phyloP scores from a whole-genome alignment of 35 echinoderm and acorn worm genomes.

The Diadema setosum region DNA sequence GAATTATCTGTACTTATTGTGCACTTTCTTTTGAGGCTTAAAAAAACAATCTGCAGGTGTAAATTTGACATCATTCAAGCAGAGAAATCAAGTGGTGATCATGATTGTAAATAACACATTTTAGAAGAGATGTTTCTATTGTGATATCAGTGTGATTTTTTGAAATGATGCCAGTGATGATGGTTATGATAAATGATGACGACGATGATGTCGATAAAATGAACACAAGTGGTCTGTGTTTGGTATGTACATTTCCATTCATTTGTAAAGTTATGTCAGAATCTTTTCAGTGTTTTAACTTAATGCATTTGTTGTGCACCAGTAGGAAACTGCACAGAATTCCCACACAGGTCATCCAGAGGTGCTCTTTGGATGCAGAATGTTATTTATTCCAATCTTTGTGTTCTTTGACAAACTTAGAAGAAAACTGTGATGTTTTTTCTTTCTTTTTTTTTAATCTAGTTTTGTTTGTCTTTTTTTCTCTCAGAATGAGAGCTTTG shows the following conservation, averaged over 20 bases:
- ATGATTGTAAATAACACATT: conserved; percentile 5
- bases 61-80: neutral
- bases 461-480: no score
- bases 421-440: neutral
- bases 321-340: neutral
- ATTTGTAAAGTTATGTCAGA: neutral
- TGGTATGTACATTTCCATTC: neutral
- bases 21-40: neutral
- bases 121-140: neutral
- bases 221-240: neutral
- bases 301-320: neutral
- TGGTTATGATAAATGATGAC: no score
- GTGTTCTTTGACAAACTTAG: neutral
- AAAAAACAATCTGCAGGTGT: no score
- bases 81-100: neutral
- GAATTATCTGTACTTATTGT: neutral
- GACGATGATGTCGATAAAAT: neutral
- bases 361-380: neutral
- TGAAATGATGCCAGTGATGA: no score
- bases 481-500: neutral
- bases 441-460: neutral
- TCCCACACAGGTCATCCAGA: no score
- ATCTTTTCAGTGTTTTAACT: neutral
- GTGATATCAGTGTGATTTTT: neutral
- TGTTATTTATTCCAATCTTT: conserved; percentile 5